Evolutionary conservation across 2,113 vertebrate species (phyloP).

Genomic region (Columba janthina): DNA sequence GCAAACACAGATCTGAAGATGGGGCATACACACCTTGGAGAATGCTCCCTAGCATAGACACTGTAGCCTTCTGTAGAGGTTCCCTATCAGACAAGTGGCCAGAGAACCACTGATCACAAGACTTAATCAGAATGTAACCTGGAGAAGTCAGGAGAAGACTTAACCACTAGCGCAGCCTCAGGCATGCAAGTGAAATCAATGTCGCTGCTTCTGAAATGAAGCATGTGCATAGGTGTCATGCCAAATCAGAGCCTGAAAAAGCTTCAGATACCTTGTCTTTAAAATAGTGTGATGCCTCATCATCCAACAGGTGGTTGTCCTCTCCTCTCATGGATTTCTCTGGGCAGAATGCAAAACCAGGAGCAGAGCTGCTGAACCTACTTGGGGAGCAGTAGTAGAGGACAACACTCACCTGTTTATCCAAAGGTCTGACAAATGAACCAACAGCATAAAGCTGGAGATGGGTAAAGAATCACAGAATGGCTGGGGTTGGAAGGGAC

Average conservation of each 20-base stretch:
- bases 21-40: background rate
- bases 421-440: background rate
- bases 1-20: background rate
- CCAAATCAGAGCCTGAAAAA: background rate
- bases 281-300: background rate
- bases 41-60: background rate
- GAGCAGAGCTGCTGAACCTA: background rate
- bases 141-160: background rate
- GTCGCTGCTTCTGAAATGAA: background rate
- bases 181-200: background rate
- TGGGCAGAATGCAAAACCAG: background rate
- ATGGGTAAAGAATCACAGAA: background rate
- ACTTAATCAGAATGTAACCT: background rate
- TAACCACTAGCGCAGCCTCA: fast-evolving
- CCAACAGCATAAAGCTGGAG: background rate
- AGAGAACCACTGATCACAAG: background rate
- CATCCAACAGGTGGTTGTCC: background rate
- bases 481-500: no score
- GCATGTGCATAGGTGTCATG: background rate
- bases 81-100: background rate
- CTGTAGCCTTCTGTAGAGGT: background rate
- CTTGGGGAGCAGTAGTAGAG: background rate
- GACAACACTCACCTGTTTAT: background rate
- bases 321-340: background rate
- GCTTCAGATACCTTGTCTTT: background rate